Evolutionary conservation across 2,888 invertebrate species (phyloP), one percentile per base, ranked within the genome.

Genomic region (Hyalella azteca): DNA sequence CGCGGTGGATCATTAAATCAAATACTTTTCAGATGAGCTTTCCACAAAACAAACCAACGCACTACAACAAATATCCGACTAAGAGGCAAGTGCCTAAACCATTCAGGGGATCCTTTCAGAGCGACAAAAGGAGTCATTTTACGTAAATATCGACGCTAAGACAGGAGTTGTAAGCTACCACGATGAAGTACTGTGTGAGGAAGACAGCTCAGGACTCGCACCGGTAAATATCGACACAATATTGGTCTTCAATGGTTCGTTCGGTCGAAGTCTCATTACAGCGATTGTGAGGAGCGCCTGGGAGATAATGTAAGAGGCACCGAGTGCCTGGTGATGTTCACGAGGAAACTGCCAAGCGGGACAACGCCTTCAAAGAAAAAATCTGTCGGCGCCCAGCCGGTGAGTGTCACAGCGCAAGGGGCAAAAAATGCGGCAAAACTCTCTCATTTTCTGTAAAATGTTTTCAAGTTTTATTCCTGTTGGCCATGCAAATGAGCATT

Each of bases 221-320:
- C 66, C 66, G 32, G 66, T 66, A 66, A 66, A 66, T 66, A 66
- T 66, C 66, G 66, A 66, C 66, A 36, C 66, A 66, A 66, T 66
- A 66, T 66, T 36, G 66, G 66, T 36, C 66, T 66, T 66, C 66
- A 66, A 66, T 66, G 66, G 66, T 15, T 36, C n/a, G n/a, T n/a
- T n/a, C 36, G 66, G 66, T 66, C 66, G 66, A 66, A 66, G 66
- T n/a, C 66, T 66, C 66, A 66, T 66, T 66, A 66, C 66, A 32
- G 66, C 36, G 66, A 66, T 66, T 66, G 66, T 66, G 66, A 36
- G 36, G 36, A 66, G 66, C 66, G 19, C 36, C 9, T 19, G 29
- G 36, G 29, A 32, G 39, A 66, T 22, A 66, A 29, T 66, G 15
- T 66, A 36, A 66, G 66, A 36, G 66, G 29, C 29, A 36, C n/a